Evolutionary conservation across 1,140 invertebrate species (phyloP), one percentile per base, ranked within the genome.

Genomic region (Nylanderia fulva): DNA sequence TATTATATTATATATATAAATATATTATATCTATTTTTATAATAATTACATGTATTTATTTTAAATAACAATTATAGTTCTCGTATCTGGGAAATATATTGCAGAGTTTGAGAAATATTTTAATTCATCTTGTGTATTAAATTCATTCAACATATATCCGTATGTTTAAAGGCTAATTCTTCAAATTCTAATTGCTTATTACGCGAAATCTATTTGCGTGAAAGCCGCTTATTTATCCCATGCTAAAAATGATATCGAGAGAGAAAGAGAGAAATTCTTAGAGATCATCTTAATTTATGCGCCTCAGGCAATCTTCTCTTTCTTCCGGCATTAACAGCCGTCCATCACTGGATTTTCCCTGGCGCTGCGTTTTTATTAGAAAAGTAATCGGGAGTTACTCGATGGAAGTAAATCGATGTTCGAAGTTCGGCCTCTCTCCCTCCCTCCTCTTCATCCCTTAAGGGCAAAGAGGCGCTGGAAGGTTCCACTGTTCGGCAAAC

Each of bases 281-380:
- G 24, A 42, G 66, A 71, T 82, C n/a, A 11, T 11, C 66, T 82
- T 82, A 82, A 72, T 72, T 82, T 71, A 82, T 72, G 66, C 64
- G 36, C 42, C 39, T 72, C 52, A 36, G n/a, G 52, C 77, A 82
- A 82, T 72, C 77, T 58, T 66, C 66, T 71, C 24, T n/a, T 42
- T 8, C 66, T 82, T 82, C 39, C 77, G 77, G 45, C 77, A 56
- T 82, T 82, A 82, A 52, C 36, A 64, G 77, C 77, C 77, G 77
- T 82, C 77, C 77, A 82, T 82, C 77, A 82, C 54, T 71, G 77
- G 77, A 82, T 82, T 82, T n/a, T 72, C 58, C 77, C 77, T 82
- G 52, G 77, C 66, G 77, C 39, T 82, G 77, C 77, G 66, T 82
- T 82, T 82, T 82, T 82, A 82, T 82, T 82, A 71, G 66, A n/a